Evolutionary conservation across 2,113 vertebrate genomes (phyloP), one percentile per base, ranked within the genome.

Genomic region (Cinclus cinclus): DNA sequence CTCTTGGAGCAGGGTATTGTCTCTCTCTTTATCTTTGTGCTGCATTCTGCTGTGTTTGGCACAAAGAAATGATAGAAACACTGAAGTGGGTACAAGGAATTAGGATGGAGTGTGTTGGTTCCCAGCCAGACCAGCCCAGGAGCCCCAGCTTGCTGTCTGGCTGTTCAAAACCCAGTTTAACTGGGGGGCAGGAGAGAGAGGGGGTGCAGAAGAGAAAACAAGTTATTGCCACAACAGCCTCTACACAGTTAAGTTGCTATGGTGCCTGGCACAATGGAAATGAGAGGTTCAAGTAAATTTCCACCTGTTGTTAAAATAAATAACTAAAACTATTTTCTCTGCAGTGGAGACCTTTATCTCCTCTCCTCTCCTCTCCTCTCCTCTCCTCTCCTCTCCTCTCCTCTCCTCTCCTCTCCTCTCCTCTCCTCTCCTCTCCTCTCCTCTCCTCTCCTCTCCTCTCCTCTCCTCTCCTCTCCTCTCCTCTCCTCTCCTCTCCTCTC

Each of bases 41-140:
- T 81, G 71, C 96, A 92, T 90, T 96, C 83, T 77, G 50, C 68
- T 77, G 31, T 23, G 56, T 67, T 94, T 96, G 95, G 95, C 88
- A 84, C 50, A 74, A 73, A 63, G 55, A 78, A 92, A 69, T n/a
- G 12, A 73, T 33, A 52, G 30, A 50, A 92, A 77, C 15, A 6
- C 55, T 88, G 50, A 90, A 90, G 31, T 12, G 12, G 31, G 14
- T 86, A 59, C 33, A 63, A 83, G 11, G 52, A 88, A 70, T 74
- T 55, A 44, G 35, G 21, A 52, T 92, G 56, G 16, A 83, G 22
- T 23, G 7, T 35, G 21, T 35, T 86, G 33, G 52, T 74, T 59
- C 63, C 46, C 50, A 70, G 71, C 35, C 76, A 91, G 28, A 18
- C 15, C 65, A 77, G 77, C 7, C 24, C 42, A 59, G 55, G n/a